Conservation (phyloP, 2,888 invertebrate genomes). For the Thera britannica region DNA sequence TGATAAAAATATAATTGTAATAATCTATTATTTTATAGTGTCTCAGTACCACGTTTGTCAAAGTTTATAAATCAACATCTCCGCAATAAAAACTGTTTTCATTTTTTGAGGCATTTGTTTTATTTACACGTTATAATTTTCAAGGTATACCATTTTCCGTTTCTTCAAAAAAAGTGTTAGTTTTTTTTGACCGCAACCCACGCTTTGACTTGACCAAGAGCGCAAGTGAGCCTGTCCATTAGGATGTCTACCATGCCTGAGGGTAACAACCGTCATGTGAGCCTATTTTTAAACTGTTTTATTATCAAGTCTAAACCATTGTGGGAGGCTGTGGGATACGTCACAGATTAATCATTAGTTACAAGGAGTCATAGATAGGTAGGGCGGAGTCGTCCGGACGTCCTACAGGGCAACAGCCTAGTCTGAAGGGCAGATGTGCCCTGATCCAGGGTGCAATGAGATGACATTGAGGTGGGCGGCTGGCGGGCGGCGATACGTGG, state of each 20-base stretch:
- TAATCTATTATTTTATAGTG: no score
- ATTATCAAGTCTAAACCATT: not conserved
- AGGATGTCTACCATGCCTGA: not conserved
- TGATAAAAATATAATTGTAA: no score
- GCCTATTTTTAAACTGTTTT: not conserved
- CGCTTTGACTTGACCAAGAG: no score
- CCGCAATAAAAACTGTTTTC: no score
- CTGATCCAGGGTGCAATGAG: slow-evolving; percentile 23
- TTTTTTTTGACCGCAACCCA: no score
- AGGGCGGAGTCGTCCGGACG: slow-evolving; percentile 29
- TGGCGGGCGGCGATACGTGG: slow-evolving; percentile 11
- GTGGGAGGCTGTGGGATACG: not conserved
- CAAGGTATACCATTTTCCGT: no score
- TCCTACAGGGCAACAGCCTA: slow-evolving; percentile 46
- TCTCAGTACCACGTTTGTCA: no score
- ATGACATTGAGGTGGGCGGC: slow-evolving; percentile 28
- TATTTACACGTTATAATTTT: no score
- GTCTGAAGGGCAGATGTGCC: slow-evolving; percentile 51
- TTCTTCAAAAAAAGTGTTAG: no score
- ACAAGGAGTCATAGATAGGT: not conserved
- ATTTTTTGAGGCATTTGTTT: no score
- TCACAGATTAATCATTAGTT: not conserved
- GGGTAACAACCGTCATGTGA: not conserved
- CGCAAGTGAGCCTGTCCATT: not conserved
- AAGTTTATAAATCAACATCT: no score